Percentiles rank a stretch among this genome's conserved stretches.
phyloP scores from a whole-genome alignment of 2,888 invertebrate species.

The Erebia ligea region DNA sequence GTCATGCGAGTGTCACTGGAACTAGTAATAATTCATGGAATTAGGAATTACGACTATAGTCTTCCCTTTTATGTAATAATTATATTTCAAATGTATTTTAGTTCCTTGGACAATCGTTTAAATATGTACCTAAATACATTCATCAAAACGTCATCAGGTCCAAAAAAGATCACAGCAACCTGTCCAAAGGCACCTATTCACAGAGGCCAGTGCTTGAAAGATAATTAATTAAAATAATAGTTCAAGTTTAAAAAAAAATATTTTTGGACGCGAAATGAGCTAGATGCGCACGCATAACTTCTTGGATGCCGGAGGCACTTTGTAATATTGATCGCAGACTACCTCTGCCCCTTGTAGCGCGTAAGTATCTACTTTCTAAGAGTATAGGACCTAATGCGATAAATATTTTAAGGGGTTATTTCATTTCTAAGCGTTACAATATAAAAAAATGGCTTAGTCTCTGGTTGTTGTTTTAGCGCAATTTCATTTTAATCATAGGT shows the following conservation, averaged over 20 bases:
- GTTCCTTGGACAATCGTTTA: no score
- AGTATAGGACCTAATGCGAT: neutral
- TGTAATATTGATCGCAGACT: constrained; percentile 3
- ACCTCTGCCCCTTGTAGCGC: neutral
- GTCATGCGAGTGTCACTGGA: no score
- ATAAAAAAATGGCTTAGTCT: neutral
- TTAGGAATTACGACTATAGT: no score
- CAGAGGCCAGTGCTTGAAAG: no score
- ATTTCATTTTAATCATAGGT: neutral
- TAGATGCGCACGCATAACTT: constrained; percentile 3
- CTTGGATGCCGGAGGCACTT: neutral
- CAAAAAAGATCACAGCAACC: no score
- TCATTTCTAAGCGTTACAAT: neutral
- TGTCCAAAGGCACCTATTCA: no score
- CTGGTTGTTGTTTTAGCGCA: neutral
- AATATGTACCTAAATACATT: no score
- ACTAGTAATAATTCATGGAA: no score
- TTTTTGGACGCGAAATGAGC: neutral
- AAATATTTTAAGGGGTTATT: neutral
- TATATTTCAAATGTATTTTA: no score
- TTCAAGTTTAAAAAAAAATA: neutral
- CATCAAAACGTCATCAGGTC: no score
- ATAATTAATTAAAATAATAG: neutral
- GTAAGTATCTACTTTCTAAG: neutral
- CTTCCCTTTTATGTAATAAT: no score